Base-by-base conservation (phyloP, 2,797 vertebrate genomes). In the Anguilla marmorata region DNA sequence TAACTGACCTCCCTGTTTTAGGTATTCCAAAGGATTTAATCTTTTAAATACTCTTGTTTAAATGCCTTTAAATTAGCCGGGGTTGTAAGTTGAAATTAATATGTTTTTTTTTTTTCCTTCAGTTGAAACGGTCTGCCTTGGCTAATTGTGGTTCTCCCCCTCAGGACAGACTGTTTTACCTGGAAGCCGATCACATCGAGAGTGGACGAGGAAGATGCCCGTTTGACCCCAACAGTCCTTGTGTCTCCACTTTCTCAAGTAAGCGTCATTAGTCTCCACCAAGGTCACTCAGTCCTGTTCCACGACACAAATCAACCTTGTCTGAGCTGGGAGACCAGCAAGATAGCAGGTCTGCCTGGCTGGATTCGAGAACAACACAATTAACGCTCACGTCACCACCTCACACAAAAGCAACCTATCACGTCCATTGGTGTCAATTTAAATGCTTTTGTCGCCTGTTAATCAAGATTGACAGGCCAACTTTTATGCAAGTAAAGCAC, bases 131-230 rank as follows among this genome's bases (percentile, higher is more conserved):
- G 12, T 48, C 24, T 30, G 21, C 16, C 54, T 84, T 19, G 48
- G 48, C 45, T 50, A 19, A 72, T 74, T 50, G 11, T 87, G 19
- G 7, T 54, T 50, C 82, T 74, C 72, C 69, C 24, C 80, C 91
- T 11, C 92, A 99, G 98, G 97, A 96, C 88, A 95, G 93, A 58
- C 91, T 95, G 85, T 99, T 99, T 94, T 93, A 94, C 84, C 93
- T 99, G 92, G 97, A 98, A 91, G 93, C 92, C 0, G 95, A 97
- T 88, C 96, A 95, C 88, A 86, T 96, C 33, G 96, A 97, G 90
- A 96, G 96, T 89, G 98, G 98, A 92, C 95, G 97, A 94, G 98
- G 98, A 90, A 96, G 97, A 89, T 98, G 97, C 92, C 98, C 98
- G 0, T 99, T 97, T 86, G 97, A 98, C 92, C 96, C 97, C 88